Evolutionary conservation across 2,888 invertebrate genomes (phyloP).

Genomic region (Cantharis nigra): DNA sequence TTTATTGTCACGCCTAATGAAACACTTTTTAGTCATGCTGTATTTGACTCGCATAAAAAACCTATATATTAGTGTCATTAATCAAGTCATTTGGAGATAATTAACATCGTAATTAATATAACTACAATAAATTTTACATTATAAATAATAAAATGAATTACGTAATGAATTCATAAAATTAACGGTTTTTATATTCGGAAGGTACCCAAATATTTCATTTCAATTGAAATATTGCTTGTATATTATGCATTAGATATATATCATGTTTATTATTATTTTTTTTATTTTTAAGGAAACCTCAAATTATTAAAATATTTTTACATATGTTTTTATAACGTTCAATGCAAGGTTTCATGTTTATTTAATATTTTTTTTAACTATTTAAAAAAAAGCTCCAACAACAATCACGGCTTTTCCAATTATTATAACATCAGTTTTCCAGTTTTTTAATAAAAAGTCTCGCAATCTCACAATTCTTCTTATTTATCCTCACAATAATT

Average conservation of each 20-base stretch:
- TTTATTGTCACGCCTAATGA: slow-evolving; percentile 37
- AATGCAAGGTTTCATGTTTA: neutral
- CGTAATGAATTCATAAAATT: neutral
- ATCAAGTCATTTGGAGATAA: slow-evolving; percentile 21
- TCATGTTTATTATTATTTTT: neutral
- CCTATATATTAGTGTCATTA: slow-evolving; percentile 12
- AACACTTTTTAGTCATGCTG: slow-evolving; percentile 24
- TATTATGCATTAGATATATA: neutral
- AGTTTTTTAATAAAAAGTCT: neutral
- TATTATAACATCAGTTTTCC: neutral
- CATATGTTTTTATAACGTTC: neutral
- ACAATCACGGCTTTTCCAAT: too few relatives aligned
- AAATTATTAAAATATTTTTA: neutral
- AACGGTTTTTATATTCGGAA: neutral
- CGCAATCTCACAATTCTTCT: slow-evolving; percentile 19
- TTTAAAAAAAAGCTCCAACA: neutral
- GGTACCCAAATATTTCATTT: neutral
- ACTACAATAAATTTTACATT: neutral
- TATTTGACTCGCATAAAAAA: slow-evolving; percentile 18
- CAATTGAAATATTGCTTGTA: neutral
- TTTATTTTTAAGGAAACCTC: neutral
- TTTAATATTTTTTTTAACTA: neutral
- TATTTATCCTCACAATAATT: slow-evolving; percentile 29
- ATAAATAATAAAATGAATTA: neutral
- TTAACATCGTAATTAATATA: slow-evolving; percentile 9